Evolutionary conservation across 2,113 vertebrate species (phyloP).

Genomic region (Lophura nycthemera): DNA sequence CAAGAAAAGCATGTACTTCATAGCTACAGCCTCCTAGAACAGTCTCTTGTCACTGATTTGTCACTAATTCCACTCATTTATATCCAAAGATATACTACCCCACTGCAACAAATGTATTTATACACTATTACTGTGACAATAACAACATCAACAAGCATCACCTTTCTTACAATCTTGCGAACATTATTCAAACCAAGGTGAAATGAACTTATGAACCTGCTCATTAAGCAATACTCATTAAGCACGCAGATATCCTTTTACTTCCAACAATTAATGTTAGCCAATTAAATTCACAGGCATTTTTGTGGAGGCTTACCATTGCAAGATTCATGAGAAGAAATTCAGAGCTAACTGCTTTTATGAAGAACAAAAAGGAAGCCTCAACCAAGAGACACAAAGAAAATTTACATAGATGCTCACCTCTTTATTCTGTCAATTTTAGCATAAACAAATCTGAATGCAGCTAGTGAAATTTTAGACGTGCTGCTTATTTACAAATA

Average conservation of each 20-base stretch:
- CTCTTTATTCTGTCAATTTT: not conserved
- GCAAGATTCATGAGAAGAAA: not conserved
- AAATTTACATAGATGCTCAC: not conserved
- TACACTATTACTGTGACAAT: not conserved
- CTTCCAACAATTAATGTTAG: not conserved
- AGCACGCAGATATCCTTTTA: not conserved
- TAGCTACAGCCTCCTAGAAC: not conserved
- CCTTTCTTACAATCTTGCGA: not conserved
- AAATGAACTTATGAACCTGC: not conserved
- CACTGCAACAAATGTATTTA: not conserved
- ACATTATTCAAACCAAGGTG: not conserved
- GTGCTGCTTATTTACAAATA: not conserved
- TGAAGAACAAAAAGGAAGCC: not conserved
- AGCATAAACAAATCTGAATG: not conserved
- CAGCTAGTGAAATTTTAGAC: not conserved
- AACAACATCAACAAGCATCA: not conserved
- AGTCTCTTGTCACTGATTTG: not conserved
- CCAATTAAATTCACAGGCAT: not conserved
- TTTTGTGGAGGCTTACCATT: not conserved
- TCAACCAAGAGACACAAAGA: not conserved
- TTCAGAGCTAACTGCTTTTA: not conserved
- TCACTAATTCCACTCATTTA: not conserved
- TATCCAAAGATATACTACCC: not conserved
- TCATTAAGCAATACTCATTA: constrained; percentile 31
- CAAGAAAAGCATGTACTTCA: not conserved